Evolutionary conservation across 1,140 invertebrate genomes (phyloP).

Genomic region (Euschistus heros): DNA sequence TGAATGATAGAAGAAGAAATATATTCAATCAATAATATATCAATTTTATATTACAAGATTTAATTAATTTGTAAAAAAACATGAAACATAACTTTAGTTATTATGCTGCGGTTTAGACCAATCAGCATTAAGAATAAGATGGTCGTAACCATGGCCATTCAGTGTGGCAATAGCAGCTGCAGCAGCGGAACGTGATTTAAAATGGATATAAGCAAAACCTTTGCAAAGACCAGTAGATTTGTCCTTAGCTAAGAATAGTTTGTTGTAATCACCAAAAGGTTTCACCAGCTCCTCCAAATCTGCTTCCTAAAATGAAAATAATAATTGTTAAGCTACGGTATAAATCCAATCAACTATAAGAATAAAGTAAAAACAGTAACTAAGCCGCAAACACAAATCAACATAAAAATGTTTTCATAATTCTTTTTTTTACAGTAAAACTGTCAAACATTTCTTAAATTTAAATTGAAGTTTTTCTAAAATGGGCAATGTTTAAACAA

Average conservation of each 20-base stretch:
- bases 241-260: constrained; percentile 78
- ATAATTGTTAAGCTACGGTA: neutral
- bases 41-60: neutral
- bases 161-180: constrained; percentile 79
- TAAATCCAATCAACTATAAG: too few relatives aligned
- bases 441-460: too few relatives aligned
- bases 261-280: constrained; percentile 69
- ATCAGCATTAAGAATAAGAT: constrained; percentile 95
- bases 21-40: neutral
- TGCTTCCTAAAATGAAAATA: constrained; percentile 48
- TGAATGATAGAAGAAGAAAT: too few relatives aligned
- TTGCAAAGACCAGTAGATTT: constrained; percentile 69
- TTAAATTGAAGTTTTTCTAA: too few relatives aligned
- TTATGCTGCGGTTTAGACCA: constrained; percentile 77
- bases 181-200: constrained; percentile 78
- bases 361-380: too few relatives aligned
- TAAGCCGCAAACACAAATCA: too few relatives aligned
- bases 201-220: constrained; percentile 95
- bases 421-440: too few relatives aligned
- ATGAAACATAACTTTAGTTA: neutral
- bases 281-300: constrained; percentile 94
- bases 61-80: neutral
- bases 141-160: constrained; percentile 95
- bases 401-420: too few relatives aligned
- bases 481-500: too few relatives aligned